These are phyloP conservation scores for Cotesia chilonis DNA, from an alignment of 1,140 invertebrate species.

Conservation along the genomic window DNA sequence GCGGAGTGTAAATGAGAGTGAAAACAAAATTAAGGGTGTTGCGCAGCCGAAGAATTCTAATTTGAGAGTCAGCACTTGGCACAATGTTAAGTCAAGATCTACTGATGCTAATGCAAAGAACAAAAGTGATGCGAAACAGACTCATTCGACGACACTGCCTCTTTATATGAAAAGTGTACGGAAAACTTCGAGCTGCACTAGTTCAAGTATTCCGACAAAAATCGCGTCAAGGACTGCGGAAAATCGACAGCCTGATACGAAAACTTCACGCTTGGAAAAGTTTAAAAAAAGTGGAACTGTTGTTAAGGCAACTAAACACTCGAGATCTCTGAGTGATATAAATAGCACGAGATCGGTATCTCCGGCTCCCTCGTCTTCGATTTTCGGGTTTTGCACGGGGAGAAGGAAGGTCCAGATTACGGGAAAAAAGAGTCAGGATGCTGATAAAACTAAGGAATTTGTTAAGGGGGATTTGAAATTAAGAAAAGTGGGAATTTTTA, in stretches of 20 bases:
- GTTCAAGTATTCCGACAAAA: conserved; percentile 47
- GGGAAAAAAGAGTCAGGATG: conserved; percentile 24
- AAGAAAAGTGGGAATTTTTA: conserved; percentile 17
- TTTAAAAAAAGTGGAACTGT: conserved; percentile 47
- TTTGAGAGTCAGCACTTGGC: background rate
- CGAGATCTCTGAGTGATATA: conserved; percentile 44
- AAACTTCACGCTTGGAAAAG: conserved; percentile 40
- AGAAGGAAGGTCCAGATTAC: conserved; percentile 44
- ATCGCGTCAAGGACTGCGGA: conserved; percentile 40
- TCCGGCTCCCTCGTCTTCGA: conserved; percentile 50
- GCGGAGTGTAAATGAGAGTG: conserved; percentile 23
- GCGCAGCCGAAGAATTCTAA: background rate
- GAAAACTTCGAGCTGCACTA: conserved; percentile 46
- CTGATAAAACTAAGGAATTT: background rate
- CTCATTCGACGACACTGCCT: conserved; percentile 51
- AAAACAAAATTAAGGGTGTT: conserved; percentile 9
- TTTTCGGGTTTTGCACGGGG: conserved; percentile 61
- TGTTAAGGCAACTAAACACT: conserved; percentile 41
- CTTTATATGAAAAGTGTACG: conserved; percentile 48
- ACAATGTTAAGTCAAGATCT: conserved; percentile 27
- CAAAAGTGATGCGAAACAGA: conserved; percentile 25
- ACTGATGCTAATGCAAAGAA: conserved; percentile 16
- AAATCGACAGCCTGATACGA: conserved; percentile 27
- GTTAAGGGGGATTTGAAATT: background rate
- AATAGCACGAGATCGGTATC: conserved; percentile 43